Percentiles rank a stretch among this genome's conserved stretches.
Conservation (phyloP, 1,140 invertebrate genomes). For the Macrotrachela quadricornifera region DNA sequence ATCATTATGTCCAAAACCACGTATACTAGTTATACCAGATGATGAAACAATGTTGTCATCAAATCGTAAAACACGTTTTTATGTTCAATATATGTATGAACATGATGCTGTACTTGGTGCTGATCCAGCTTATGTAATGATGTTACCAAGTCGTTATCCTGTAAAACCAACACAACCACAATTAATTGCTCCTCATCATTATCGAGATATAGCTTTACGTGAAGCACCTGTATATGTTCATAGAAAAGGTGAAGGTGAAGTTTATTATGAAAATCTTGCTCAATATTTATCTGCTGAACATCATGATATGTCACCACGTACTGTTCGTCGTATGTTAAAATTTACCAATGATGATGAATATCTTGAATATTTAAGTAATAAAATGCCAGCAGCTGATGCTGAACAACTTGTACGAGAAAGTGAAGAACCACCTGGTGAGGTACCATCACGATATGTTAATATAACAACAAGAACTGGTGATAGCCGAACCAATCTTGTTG, state of each 20-base stretch:
- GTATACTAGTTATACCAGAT: constrained; percentile 2
- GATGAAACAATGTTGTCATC: constrained; percentile 4
- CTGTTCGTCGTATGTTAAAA: constrained; percentile 2
- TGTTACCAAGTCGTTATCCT: constrained; percentile 3
- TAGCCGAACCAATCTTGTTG: too few species aligned
- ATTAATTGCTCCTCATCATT: background rate
- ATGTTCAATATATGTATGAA: constrained; percentile 7
- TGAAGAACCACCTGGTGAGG: too few species aligned
- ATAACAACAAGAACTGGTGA: too few species aligned
- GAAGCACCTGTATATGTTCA: constrained; percentile 8
- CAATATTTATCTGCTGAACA: constrained; percentile 1
- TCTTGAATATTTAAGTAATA: background rate
- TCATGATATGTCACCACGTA: constrained; percentile 1
- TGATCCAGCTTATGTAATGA: constrained; percentile 3
- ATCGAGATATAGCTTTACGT: background rate
- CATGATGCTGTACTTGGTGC: constrained; percentile 4
- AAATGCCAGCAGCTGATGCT: too few species aligned
- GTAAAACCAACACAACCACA: background rate
- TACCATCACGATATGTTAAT: too few species aligned
- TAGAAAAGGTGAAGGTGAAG: background rate
- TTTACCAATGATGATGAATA: constrained; percentile 1
- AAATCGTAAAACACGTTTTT: constrained; percentile 1
- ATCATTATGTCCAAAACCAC: background rate
- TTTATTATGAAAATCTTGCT: constrained; percentile 9
- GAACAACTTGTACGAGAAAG: too few species aligned